Base-by-base conservation (phyloP, 2,113 vertebrate species). In the Rhynchomys soricoides region DNA sequence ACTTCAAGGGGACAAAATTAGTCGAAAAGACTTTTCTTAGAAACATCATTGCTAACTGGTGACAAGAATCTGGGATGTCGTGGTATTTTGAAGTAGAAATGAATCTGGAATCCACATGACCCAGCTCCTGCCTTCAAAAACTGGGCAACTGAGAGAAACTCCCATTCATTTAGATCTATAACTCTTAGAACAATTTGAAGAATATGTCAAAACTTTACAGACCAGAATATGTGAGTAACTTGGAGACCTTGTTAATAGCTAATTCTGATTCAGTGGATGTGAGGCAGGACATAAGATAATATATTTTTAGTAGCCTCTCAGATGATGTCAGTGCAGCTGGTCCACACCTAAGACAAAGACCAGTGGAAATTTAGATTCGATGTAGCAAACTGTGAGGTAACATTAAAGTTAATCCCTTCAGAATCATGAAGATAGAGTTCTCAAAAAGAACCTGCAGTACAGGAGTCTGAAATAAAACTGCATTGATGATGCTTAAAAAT, bases 181-280 rank as follows among this genome's bases (percentile, higher is more conserved):
- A 5, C 87, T 31, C 89, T 79, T 55, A 87, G 79, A 92, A 45
- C 40, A 94, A 59, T 59, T 97, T 92, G 68, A 66, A 92, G 48
- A 74, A 48, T 88, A 43, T 81, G 68, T 70, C 17, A 93, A 91
- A 89, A 45, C 10, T 75, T 64, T 45, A 79, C 2, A 90, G 45
- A 59, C 48, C 5, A 64, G 17, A n/a, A 13, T 62, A 24, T 52
- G 8, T 21, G 21, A 74, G 21, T 90, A 79, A 85, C 77, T 64
- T 91, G 40, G 4, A 40, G n/a, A 74, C 62, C 59, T 95, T 70
- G 26, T 88, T 93, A 88, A 75, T 83, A 34, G 17, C 45, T 90
- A 59, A 94, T 86, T 93, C 64, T n/a, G n/a, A 91, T n/a, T 86
- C 57, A 70, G 55, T 12, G 89, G 59, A 43, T 55, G 7, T 45